Evolutionary conservation across 2,888 invertebrate species (phyloP), one percentile per base, ranked within the genome.

Genomic region (Dasysyrphus albostriatus): DNA sequence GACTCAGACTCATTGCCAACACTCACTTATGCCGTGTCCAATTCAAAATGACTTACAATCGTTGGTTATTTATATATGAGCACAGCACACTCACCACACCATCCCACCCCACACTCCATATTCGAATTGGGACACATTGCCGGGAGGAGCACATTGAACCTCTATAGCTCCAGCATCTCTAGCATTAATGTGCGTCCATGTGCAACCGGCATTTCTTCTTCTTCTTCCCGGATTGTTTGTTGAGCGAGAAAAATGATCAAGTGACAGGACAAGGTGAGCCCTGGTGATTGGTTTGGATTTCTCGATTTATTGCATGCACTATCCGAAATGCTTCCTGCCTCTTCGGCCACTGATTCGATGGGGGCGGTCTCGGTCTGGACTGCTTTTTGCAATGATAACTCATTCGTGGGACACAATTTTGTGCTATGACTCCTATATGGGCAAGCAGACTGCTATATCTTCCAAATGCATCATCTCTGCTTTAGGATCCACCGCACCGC

Each of bases 201-300:
- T 61, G 56, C 76, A 59, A 49, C 76, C 47, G 78, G 73, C 83
- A 74, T 78, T 69, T 63, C 74, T 69, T 61, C 82, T 69, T 61
- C 82, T 63, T 37, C 65, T 19, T 37, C 34, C 54, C 59, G 51
- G 75, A 59, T 29, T 51, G 24, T 61, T 67, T 67, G 32, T 61
- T 49, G 34, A 39, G 24, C 24, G 37, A 77, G 85, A 81, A 85
- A 85, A 85, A 85, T 82, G 85, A 85, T 85, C 85, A 85, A 74
- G 85, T 85, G 85, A 85, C 85, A 79, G 79, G 78, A 87, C 87
- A 79, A 83, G 83, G 87, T 83, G 78, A 85, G 85, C 82, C 58
- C 58, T 63, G 77, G 85, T 85, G 85, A 85, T 85, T 85, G 85
- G 77, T 85, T 82, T 85, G 82, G 82, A 82, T 85, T 85, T 82